Evolutionary conservation across 92 coral and sea anemone species (phyloP).

Genomic region (Hydrozoanthus gracilis): DNA sequence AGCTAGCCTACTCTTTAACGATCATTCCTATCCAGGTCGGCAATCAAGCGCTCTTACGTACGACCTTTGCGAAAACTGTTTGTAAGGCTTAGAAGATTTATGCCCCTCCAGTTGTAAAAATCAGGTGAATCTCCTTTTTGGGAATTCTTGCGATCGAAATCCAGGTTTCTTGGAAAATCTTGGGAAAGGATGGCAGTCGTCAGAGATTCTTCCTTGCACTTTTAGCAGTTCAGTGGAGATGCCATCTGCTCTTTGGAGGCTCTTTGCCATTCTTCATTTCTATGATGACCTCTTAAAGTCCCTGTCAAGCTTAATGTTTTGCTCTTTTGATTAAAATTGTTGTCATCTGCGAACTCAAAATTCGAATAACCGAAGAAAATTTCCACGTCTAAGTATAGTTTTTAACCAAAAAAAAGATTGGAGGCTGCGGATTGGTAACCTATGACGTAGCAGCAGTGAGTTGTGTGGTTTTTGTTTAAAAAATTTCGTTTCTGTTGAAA

Average conservation of each 20-base stretch:
- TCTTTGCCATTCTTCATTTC: neutral
- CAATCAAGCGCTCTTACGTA: slow-evolving; percentile 23
- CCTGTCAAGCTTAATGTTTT: too few relatives aligned
- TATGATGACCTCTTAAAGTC: neutral
- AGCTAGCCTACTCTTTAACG: neutral
- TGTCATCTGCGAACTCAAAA: too few relatives aligned
- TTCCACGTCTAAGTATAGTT: too few relatives aligned
- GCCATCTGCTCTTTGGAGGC: neutral
- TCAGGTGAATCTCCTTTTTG: neutral
- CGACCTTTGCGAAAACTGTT: slow-evolving; percentile 20
- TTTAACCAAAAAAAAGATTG: too few relatives aligned
- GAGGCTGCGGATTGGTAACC: too few relatives aligned
- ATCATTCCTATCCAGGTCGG: slow-evolving; percentile 22
- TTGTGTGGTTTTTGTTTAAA: too few relatives aligned
- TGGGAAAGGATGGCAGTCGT: neutral
- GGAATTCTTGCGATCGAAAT: neutral
- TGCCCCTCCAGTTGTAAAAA: slow-evolving; percentile 5
- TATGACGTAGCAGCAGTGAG: too few relatives aligned
- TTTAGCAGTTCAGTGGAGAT: neutral
- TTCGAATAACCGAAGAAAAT: too few relatives aligned
- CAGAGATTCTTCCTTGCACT: neutral
- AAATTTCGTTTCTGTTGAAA: too few relatives aligned
- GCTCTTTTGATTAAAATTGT: too few relatives aligned
- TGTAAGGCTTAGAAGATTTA: slow-evolving; percentile 20
- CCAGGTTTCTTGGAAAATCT: neutral